Evolutionary conservation across 2,888 invertebrate genomes (phyloP).

Genomic region (Pristionchus arcanus): DNA sequence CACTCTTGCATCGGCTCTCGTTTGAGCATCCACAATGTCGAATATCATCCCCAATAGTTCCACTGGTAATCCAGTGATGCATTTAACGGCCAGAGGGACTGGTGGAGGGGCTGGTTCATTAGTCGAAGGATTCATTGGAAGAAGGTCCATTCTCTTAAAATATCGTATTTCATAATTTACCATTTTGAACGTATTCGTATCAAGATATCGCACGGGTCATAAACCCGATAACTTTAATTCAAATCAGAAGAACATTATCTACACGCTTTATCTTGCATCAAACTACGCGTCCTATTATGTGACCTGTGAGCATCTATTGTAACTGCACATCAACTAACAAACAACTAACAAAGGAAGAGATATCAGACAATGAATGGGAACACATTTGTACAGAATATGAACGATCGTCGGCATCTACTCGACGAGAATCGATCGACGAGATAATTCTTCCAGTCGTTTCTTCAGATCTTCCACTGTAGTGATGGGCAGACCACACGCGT

Average conservation of each 20-base stretch:
- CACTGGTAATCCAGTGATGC: neutral
- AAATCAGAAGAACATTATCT: neutral
- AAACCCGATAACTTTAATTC: neutral
- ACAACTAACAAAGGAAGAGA: neutral
- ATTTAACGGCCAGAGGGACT: neutral
- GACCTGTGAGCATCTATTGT: neutral
- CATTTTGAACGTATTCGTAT: neutral
- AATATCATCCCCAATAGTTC: neutral
- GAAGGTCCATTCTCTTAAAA: neutral
- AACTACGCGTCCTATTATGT: conserved; percentile 12
- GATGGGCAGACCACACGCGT: conserved; percentile 61
- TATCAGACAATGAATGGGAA: neutral
- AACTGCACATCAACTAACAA: neutral
- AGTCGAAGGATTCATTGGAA: neutral
- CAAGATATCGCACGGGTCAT: neutral
- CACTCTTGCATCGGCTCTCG: conserved; percentile 14
- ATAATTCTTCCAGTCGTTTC: conserved; percentile 56
- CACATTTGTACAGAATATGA: conserved; percentile 34
- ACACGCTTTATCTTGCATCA: neutral
- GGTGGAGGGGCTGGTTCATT: neutral
- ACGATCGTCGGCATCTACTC: neutral
- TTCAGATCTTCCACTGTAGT: conserved; percentile 58
- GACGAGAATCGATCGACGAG: conserved; percentile 24
- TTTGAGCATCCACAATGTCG: conserved; percentile 22
- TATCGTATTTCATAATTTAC: neutral